Evolutionary conservation across 2,113 vertebrate genomes (phyloP), one percentile per base, ranked within the genome.

Genomic region (Rhagologus leucostigma): DNA sequence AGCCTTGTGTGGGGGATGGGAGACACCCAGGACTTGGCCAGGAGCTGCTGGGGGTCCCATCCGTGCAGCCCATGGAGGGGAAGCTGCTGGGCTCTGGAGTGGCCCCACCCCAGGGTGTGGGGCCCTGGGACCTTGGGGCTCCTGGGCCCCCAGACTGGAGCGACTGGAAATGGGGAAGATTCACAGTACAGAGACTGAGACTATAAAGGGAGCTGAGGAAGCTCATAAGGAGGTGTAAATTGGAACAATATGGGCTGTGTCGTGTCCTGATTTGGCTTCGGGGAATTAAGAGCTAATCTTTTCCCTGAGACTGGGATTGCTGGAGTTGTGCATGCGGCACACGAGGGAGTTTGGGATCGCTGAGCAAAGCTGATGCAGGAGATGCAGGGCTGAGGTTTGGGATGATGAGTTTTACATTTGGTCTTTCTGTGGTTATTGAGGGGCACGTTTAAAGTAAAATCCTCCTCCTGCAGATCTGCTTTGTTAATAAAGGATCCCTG

Each of bases 251-350:
- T 97, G 96, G 95, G 90, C 95, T 96, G 85, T 96, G 94, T 95
- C 81, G 83, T 96, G 96, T 96, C 96, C 96, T 96, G 93, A 97
- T 97, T 97, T 97, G 95, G 96, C 96, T 97, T 97, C 15, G 0
- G 96, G 96, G 96, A 97, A 96, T 96, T 96, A 97, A 96, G 95
- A 96, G 95, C 96, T 96, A 97, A 97, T 97, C 92, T 95, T 92
- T 96, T 95, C 88, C 93, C 93, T 90, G 92, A 92, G 92, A 96
- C 90, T 49, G 57, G 93, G 92, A 71, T 93, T 89, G 92, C 67
- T 96, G 93, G 95, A 94, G 90, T 24, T 84, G 96, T 92, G 93
- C 85, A 64, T 64, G 90, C 41, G 2, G 90, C 95, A 82, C 94
- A 60, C 76, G 3, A 21, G 96, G 95, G 90, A 96, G 65, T 81